Evolutionary conservation across 2,888 invertebrate species (phyloP), one percentile per base, ranked within the genome.

Genomic region (Nomada lathburiana): DNA sequence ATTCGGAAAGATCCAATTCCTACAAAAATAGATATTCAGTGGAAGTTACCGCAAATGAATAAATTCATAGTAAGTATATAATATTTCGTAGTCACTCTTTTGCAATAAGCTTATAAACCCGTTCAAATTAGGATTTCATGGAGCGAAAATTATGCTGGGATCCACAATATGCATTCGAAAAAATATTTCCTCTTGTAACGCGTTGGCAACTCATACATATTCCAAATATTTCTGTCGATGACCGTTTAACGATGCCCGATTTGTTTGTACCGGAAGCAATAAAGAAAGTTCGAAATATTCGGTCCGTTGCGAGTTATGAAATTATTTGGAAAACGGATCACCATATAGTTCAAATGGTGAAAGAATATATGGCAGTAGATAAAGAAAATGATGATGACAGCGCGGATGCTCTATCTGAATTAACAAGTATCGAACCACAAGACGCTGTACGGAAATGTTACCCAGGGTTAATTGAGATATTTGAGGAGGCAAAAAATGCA

Each of bases 101-200:
- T 26, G 16, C 7, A 13, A 0, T 13, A 50, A 50, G 65, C n/a
- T 44, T 53, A 69, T 63, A 76, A 55, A 26, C 74, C 50, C 44
- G 60, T 55, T 87, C 86, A 13, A 26, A 10, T 74, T 74, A 97
- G 97, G 95, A 95, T 93, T 95, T 97, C 85, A 95, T 97, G 94
- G 94, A 95, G 0, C 94, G 94, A 77, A 95, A 96, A 88, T 92
- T 98, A 70, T 95, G 95, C 84, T 98, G 98, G 98, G 95, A 96
- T 2, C 96, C 96, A 90, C 95, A 96, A 47, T 97, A 98, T 92
- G 95, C 96, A 55, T 96, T 97, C 84, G 96, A 96, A 89, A 98
- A 97, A 92, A 96, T 97, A 86, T 94, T 97, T 76, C 97, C 97
- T 0, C 92, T 98, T 60, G 92, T 97, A 29, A 97, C 97, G 0